These are phyloP conservation scores for Amphiprion ocellaris DNA, from an alignment of 2,113 vertebrate genomes.

Conservation along the genomic window DNA sequence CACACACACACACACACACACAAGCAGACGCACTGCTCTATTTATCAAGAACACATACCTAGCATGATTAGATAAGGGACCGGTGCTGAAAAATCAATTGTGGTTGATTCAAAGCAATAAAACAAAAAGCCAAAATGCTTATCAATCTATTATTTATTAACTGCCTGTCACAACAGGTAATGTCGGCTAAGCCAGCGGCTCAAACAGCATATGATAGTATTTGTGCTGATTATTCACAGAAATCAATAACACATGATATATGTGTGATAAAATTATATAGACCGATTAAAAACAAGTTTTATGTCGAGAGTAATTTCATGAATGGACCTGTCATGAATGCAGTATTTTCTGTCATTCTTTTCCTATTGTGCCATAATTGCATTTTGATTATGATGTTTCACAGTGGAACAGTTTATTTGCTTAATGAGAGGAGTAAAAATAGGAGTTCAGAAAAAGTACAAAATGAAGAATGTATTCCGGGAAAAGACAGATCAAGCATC, in stretches of 20 bases:
- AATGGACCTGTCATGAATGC: background rate
- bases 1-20: slow-evolving; percentile 23
- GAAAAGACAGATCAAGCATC: too few relatives aligned
- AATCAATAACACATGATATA: slow-evolving; percentile 20
- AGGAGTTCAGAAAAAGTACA: too few relatives aligned
- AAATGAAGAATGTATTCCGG: too few relatives aligned
- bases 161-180: slow-evolving; percentile 49
- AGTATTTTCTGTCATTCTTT: too few relatives aligned
- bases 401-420: too few relatives aligned
- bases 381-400: too few relatives aligned
- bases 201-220: background rate
- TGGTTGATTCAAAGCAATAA: slow-evolving; percentile 56
- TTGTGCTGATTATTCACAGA: slow-evolving; percentile 21
- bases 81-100: slow-evolving; percentile 71
- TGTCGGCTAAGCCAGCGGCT: slow-evolving; percentile 14
- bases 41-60: slow-evolving; percentile 48
- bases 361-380: too few relatives aligned
- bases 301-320: background rate
- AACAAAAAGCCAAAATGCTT: slow-evolving; percentile 54
- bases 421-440: too few relatives aligned
- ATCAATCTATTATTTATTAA: slow-evolving; percentile 69
- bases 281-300: background rate
- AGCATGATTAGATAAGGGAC: slow-evolving; percentile 63
- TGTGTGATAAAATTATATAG: background rate
- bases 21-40: slow-evolving; percentile 8